These are phyloP conservation scores for Achlya flavicornis DNA, from an alignment of 2,888 invertebrate genomes.

Conservation along the genomic window DNA sequence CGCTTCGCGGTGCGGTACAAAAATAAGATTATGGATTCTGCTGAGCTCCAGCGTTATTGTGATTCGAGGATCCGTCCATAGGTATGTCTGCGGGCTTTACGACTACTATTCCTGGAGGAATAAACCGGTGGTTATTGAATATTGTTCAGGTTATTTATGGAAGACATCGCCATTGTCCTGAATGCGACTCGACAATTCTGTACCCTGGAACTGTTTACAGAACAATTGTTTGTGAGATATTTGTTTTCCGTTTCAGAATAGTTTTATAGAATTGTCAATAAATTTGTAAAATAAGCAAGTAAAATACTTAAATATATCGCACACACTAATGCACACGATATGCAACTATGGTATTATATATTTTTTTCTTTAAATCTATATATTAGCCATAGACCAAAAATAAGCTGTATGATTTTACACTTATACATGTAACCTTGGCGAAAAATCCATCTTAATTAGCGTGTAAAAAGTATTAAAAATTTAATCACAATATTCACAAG, in stretches of 20 bases:
- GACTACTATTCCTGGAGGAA: constrained; percentile 82
- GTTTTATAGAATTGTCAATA: not conserved
- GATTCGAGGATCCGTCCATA: constrained; percentile 84
- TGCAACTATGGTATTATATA: no score
- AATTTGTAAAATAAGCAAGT: not conserved
- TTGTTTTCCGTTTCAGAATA: not conserved
- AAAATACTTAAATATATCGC: no score
- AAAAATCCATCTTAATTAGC: not conserved
- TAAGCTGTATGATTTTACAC: not conserved
- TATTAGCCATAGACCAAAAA: not conserved
- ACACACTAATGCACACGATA: no score
- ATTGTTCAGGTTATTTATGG: constrained; percentile 80
- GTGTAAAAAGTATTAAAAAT: constrained; percentile 7
- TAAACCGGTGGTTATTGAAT: constrained; percentile 80
- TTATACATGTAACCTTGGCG: not conserved
- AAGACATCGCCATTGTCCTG: constrained; percentile 76
- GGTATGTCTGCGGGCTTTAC: constrained; percentile 81
- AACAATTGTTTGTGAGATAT: constrained; percentile 20
- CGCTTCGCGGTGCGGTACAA: constrained; percentile 83
- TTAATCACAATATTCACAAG: constrained; percentile 5
- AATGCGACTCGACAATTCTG: constrained; percentile 47
- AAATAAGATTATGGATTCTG: constrained; percentile 84
- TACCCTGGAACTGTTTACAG: constrained; percentile 53
- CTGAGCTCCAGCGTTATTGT: constrained; percentile 82
- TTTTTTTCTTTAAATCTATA: no score